Evolutionary conservation across 2,113 vertebrate species (phyloP).

Genomic region (Heptranchias perlo): DNA sequence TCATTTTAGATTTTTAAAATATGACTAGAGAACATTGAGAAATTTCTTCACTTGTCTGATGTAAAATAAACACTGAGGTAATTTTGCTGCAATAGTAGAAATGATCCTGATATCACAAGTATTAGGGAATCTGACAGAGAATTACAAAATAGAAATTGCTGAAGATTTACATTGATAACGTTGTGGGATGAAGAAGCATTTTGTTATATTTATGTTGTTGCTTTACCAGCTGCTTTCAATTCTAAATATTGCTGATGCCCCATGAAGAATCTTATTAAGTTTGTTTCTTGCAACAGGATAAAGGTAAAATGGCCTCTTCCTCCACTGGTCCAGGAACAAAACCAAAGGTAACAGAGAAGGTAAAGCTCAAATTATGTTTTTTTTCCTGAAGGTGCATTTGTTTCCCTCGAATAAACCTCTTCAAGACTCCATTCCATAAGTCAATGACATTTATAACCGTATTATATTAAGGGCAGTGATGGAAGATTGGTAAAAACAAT

Average conservation of each 20-base stretch:
- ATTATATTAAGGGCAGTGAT: neutral
- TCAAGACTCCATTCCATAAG: neutral
- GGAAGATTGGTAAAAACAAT: neutral
- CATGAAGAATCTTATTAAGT: neutral
- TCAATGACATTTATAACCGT: neutral
- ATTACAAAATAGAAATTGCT: neutral
- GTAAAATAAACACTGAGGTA: neutral
- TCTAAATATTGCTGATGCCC: neutral
- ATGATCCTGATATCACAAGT: neutral
- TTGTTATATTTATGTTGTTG: neutral
- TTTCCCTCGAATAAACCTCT: neutral
- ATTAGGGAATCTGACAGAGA: neutral
- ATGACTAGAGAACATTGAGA: neutral
- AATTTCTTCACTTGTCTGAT: neutral
- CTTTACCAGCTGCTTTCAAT: neutral
- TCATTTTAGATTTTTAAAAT: neutral
- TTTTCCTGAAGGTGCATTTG: neutral
- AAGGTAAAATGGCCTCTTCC: neutral
- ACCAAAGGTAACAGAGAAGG: neutral
- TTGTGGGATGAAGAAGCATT: neutral
- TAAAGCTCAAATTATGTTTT: neutral
- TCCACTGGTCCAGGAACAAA: slow-evolving; percentile 1
- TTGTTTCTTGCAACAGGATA: slow-evolving; percentile 6
- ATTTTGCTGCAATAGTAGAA: neutral
- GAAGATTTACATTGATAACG: too few species aligned